These are phyloP conservation scores for Polymixis lichenea DNA, from an alignment of 2,888 invertebrate genomes.

Conservation along the genomic window DNA sequence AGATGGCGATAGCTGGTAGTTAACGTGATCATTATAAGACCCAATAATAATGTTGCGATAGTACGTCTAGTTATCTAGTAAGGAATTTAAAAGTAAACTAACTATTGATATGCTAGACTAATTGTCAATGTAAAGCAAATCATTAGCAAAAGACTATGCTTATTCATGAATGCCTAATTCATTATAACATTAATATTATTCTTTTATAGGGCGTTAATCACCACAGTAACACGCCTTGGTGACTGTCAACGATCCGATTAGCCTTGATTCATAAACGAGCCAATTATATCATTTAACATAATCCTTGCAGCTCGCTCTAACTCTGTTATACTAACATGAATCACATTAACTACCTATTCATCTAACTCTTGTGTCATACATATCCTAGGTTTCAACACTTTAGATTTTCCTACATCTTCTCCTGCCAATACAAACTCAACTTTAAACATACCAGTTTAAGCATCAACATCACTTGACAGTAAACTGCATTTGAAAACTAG, in stretches of 20 bases:
- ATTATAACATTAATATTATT: constrained; percentile 9
- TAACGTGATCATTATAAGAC: neutral
- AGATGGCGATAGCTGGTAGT: neutral
- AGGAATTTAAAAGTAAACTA: neutral
- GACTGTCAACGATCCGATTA: constrained; percentile 36
- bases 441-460: accelerated
- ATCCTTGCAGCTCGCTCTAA: constrained; percentile 40
- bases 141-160: neutral
- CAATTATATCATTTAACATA: constrained; percentile 54
- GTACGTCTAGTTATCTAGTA: neutral
- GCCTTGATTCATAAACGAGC: constrained; percentile 51
- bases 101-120: neutral
- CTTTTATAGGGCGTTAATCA: constrained; percentile 31
- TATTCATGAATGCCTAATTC: constrained; percentile 2
- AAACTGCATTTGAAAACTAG: constrained; percentile 22
- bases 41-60: neutral
- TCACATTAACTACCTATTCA: constrained; percentile 51
- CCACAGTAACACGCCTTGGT: neutral
- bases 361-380: constrained; percentile 50
- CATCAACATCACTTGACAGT: constrained; percentile 17
- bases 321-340: constrained; percentile 54
- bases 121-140: neutral
- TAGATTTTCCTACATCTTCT: constrained; percentile 17
- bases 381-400: constrained; percentile 52
- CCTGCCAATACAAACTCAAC: constrained; percentile 18